phyloP scores from a whole-genome alignment of 2,113 vertebrate genomes.

The Caranx melampygus region DNA sequence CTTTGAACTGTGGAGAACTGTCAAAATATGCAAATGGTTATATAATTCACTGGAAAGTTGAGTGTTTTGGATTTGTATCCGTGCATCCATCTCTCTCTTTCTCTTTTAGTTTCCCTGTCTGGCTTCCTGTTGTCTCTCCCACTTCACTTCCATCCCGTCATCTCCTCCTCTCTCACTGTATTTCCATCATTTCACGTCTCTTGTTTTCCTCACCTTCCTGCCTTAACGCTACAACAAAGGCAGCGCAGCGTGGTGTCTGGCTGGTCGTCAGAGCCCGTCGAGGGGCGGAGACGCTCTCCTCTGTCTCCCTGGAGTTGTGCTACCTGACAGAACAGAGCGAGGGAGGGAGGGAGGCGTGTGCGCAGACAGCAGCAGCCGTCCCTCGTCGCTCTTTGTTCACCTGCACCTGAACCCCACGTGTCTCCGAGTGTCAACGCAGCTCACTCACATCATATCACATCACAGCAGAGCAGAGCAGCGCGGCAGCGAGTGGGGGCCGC shows the following conservation, averaged over 20 bases:
- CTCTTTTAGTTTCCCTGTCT: not conserved
- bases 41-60: not conserved
- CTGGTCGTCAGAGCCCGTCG: constrained; percentile 20
- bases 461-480: constrained; percentile 1
- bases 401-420: constrained; percentile 55
- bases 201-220: too few relatives aligned
- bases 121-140: constrained; percentile 3
- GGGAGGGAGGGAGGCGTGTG: constrained; percentile 1
- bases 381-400: constrained; percentile 53
- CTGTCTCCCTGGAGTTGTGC: constrained; percentile 18
- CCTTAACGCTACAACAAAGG: constrained; percentile 49
- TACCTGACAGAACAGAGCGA: constrained; percentile 44
- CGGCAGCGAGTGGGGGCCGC: constrained; percentile 8
- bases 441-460: constrained; percentile 10
- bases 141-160: not conserved
- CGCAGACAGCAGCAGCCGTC: constrained; percentile 26
- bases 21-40: not conserved
- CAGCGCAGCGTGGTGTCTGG: constrained; percentile 37
- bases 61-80: not conserved
- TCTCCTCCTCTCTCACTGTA: not conserved
- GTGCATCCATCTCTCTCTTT: not conserved
- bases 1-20: not conserved
- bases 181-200: constrained; percentile 9
- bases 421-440: constrained; percentile 37
- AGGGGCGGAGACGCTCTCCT: constrained; percentile 42